These are phyloP conservation scores for Arctia plantaginis DNA, from an alignment of 2,888 invertebrate genomes.

Conservation along the genomic window DNA sequence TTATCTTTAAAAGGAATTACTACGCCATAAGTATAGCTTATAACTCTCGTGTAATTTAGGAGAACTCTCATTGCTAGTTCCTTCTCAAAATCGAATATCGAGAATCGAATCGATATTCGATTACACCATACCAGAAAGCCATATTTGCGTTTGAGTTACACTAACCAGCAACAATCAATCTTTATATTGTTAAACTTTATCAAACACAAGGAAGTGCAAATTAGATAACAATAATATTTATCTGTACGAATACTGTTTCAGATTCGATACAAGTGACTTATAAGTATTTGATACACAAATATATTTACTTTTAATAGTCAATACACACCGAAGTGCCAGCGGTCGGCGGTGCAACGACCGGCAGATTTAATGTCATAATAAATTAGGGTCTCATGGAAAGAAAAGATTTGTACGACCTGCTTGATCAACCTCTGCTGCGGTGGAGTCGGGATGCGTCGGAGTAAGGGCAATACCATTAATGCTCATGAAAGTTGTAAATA, in stretches of 20 bases:
- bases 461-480: no score
- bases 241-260: background rate
- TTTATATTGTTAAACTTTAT: background rate
- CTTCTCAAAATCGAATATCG: no score
- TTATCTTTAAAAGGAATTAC: no score
- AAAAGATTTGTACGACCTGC: no score
- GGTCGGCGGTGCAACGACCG: background rate
- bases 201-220: background rate
- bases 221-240: background rate
- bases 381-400: background rate
- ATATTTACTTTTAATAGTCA: constrained; percentile 28
- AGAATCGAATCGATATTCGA: no score
- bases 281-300: constrained; percentile 10
- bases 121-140: background rate
- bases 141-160: background rate
- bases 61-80: no score
- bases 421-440: background rate
- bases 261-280: background rate
- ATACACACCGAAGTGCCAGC: background rate
- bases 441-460: no score
- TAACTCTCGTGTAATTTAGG: no score
- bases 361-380: background rate
- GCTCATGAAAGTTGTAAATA: no score
- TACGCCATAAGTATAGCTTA: no score
- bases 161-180: background rate